These are phyloP conservation scores for Bombus balteatus DNA, from an alignment of 1,140 invertebrate genomes.

Conservation along the genomic window DNA sequence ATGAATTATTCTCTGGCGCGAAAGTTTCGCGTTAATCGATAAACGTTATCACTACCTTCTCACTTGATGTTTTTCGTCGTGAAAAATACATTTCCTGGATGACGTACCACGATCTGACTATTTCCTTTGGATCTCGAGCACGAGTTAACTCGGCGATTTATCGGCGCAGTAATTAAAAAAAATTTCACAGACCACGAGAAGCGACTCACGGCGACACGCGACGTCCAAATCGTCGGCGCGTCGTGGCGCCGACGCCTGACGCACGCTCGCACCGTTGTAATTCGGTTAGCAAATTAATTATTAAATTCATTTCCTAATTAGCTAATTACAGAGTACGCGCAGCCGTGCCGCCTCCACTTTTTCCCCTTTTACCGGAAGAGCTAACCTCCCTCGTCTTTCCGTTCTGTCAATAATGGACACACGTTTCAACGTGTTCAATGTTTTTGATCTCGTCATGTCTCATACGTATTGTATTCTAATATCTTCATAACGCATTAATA, in stretches of 20 bases:
- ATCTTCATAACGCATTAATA: neutral
- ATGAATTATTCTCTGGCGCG: neutral
- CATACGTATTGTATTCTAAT: neutral
- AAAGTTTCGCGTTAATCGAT: slow-evolving; percentile 22
- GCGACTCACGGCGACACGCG: too few relatives aligned
- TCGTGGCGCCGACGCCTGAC: slow-evolving; percentile 2
- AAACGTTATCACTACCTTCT: slow-evolving; percentile 1
- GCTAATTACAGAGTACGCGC: slow-evolving; percentile 46
- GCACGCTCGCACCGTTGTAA: slow-evolving; percentile 36
- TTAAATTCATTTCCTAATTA: slow-evolving; percentile 60
- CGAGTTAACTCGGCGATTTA: slow-evolving; percentile 37
- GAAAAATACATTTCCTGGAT: neutral
- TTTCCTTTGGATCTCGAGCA: neutral
- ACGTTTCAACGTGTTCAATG: too few relatives aligned
- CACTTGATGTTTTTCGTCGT: neutral
- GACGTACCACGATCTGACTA: neutral
- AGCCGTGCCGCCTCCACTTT: slow-evolving; percentile 33
- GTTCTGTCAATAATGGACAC: neutral
- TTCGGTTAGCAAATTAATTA: slow-evolving; percentile 61
- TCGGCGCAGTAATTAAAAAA: slow-evolving; percentile 40
- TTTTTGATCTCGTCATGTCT: neutral
- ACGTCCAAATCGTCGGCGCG: too few relatives aligned
- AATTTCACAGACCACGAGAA: slow-evolving; percentile 15
- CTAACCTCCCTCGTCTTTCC: neutral
- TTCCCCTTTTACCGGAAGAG: slow-evolving; percentile 4